Conservation (phyloP, 2,888 invertebrate genomes). For the Orthonevra nobilis region DNA sequence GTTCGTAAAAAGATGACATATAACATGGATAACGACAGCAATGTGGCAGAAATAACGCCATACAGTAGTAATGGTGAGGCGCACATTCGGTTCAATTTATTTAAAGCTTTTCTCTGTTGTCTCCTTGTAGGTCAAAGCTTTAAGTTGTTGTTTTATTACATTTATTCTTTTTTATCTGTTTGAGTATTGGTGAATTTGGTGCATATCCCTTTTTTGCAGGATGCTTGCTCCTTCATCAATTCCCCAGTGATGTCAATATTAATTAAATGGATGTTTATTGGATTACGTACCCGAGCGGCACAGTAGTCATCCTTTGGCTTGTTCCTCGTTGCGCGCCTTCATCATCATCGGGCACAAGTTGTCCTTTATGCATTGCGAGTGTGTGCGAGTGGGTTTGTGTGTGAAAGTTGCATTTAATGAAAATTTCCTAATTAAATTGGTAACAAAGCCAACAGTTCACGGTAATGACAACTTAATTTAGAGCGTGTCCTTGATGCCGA, state of each 20-base stretch:
- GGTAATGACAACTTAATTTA: slow-evolving; percentile 32
- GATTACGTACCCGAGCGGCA: slow-evolving; percentile 43
- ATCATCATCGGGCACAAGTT: too few species aligned
- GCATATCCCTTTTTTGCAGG: slow-evolving; percentile 35
- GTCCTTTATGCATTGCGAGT: slow-evolving; percentile 32
- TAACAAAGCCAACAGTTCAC: slow-evolving; percentile 22
- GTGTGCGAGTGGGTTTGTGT: slow-evolving; percentile 10
- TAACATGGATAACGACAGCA: slow-evolving; percentile 57
- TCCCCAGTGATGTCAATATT: slow-evolving; percentile 60
- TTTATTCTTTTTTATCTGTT: slow-evolving; percentile 22
- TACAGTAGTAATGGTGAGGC: slow-evolving; percentile 43
- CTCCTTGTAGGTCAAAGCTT: slow-evolving; percentile 70
- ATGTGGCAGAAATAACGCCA: slow-evolving; percentile 4
- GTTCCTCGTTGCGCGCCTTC: too few species aligned
- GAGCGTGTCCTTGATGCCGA: background rate
- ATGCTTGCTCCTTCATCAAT: slow-evolving; percentile 17
- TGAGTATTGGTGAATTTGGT: slow-evolving; percentile 32
- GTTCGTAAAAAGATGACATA: slow-evolving; percentile 53
- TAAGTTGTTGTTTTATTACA: slow-evolving; percentile 6
- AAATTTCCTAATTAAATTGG: slow-evolving; percentile 52
- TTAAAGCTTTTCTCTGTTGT: slow-evolving; percentile 54
- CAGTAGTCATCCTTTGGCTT: slow-evolving; percentile 16
- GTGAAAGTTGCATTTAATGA: slow-evolving; percentile 40
- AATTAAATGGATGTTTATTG: slow-evolving; percentile 68
- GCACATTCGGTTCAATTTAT: slow-evolving; percentile 55